A percentile compares a stretch with the other conserved stretches of the same genome.
Conservation (phyloP, 2,113 vertebrate genomes). For the Recurvirostra avosetta region DNA sequence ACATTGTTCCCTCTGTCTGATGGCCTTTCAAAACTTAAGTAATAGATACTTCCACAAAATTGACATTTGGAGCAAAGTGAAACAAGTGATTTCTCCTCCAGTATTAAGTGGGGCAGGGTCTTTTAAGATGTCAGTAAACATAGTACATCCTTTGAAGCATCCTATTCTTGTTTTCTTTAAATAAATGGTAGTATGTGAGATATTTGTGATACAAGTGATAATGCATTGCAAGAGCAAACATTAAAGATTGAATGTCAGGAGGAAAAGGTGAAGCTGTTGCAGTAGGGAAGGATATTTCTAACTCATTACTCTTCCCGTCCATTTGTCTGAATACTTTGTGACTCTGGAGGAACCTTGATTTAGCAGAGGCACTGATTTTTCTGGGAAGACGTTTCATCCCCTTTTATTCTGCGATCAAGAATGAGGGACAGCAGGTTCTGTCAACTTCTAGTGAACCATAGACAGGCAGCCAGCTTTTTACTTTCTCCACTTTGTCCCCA, state of each 20-base stretch:
- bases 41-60: not conserved
- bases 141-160: not conserved
- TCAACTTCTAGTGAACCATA: not conserved
- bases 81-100: not conserved
- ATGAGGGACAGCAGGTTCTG: not conserved
- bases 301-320: not conserved
- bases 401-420: not conserved
- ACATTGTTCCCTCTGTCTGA: not conserved
- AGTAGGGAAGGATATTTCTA: not conserved
- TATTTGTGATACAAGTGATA: not conserved
- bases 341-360: not conserved
- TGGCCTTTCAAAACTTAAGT: constrained; percentile 14
- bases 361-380: not conserved
- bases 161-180: not conserved
- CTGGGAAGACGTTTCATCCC: not conserved
- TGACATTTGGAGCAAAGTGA: not conserved
- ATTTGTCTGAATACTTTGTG: not conserved
- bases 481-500: not conserved
- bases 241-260: not conserved
- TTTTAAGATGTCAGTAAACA: not conserved
- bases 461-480: not conserved
- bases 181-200: not conserved
- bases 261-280: not conserved
- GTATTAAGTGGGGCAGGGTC: not conserved
- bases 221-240: not conserved